Percentiles rank a stretch among this genome's conserved stretches.
These are phyloP conservation scores for Orchestes rusci DNA, from an alignment of 2,888 invertebrate genomes.

Conservation along the genomic window DNA sequence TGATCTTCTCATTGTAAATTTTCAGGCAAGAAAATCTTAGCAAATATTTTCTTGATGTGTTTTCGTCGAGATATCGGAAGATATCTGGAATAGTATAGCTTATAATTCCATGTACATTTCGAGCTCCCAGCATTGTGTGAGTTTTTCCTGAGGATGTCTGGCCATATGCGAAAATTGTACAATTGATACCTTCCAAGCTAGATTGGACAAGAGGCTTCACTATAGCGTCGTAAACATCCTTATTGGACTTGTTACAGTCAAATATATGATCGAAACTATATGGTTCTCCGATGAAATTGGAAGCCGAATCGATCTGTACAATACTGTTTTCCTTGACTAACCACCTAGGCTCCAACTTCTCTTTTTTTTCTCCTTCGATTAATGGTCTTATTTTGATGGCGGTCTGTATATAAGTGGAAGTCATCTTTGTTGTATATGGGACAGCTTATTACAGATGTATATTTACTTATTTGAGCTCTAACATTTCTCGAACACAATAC, in stretches of 20 bases:
- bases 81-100: conserved; percentile 63
- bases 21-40: conserved; percentile 75
- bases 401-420: too few relatives aligned
- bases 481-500: too few relatives aligned
- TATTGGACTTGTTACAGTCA: conserved; percentile 51
- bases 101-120: conserved; percentile 63
- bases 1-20: conserved; percentile 80
- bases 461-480: too few relatives aligned
- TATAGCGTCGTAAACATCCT: conserved; percentile 58
- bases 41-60: conserved; percentile 63
- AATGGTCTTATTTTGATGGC: too few relatives aligned
- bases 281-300: too few relatives aligned
- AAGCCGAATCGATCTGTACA: too few relatives aligned
- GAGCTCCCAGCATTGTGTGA: conserved; percentile 72
- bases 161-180: conserved; percentile 87
- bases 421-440: too few relatives aligned
- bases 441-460: too few relatives aligned
- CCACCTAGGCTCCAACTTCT: too few relatives aligned
- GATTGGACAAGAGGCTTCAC: conserved; percentile 66
- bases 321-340: too few relatives aligned
- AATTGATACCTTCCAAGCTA: conserved; percentile 69
- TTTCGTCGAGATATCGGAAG: conserved; percentile 57
- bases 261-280: conserved; percentile 62
- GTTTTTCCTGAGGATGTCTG: conserved; percentile 89
- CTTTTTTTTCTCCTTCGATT: too few relatives aligned